phyloP scores from a whole-genome alignment of 2,888 invertebrate species.

The Drosophila macrospina region DNA sequence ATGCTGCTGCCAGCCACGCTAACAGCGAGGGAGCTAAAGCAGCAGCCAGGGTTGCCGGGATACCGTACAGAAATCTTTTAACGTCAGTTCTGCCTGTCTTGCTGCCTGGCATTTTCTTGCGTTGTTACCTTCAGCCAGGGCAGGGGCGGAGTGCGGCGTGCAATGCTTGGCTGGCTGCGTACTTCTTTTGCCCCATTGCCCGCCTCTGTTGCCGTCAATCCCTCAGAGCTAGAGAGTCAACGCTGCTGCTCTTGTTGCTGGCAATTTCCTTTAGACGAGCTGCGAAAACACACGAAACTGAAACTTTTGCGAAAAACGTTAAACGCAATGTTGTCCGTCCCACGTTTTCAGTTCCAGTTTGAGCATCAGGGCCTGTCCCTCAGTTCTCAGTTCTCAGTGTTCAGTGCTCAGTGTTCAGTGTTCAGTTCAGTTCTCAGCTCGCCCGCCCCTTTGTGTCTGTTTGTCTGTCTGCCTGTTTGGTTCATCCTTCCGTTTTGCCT shows the following conservation, averaged over 20 bases:
- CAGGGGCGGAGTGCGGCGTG: conserved; percentile 37
- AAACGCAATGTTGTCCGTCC: conserved; percentile 67
- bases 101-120: conserved; percentile 84
- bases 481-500: conserved; percentile 70
- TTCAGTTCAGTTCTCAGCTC: conserved; percentile 24
- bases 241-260: conserved; percentile 53
- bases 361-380: conserved; percentile 38
- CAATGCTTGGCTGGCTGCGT: conserved; percentile 74
- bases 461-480: conserved; percentile 57
- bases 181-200: conserved; percentile 7
- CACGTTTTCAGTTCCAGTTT: conserved; percentile 32
- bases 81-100: conserved; percentile 83
- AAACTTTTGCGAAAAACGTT: conserved; percentile 79
- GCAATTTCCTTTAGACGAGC: conserved; percentile 69
- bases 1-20: background rate
- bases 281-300: conserved; percentile 67
- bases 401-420: conserved; percentile 17
- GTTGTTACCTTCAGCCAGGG: conserved; percentile 74
- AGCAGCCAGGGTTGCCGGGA: conserved; percentile 35
- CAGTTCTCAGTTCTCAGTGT: conserved; percentile 26
- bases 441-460: conserved; percentile 42
- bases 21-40: conserved; percentile 1
- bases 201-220: background rate
- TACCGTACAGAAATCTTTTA: conserved; percentile 72
- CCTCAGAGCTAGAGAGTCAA: conserved; percentile 24